Evolutionary conservation across 2,113 vertebrate species (phyloP).

Genomic region (Notechis scutatus): DNA sequence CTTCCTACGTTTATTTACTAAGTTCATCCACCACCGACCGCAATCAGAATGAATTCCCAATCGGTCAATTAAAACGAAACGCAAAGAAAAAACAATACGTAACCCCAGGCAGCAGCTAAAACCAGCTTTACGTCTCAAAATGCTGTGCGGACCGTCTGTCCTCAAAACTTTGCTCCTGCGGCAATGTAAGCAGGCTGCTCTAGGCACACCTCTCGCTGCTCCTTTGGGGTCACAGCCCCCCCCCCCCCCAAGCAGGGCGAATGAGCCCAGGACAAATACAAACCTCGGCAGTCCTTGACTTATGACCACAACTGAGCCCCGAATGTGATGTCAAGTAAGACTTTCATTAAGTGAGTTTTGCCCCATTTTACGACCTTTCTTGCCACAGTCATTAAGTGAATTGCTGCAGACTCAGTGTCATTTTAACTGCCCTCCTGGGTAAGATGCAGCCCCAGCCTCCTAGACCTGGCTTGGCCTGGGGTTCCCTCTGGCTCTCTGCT

Average conservation of each 20-base stretch:
- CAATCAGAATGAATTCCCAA: not conserved
- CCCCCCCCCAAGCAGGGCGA: not conserved
- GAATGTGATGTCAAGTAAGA: not conserved
- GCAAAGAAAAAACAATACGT: not conserved
- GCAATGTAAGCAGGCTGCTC: not conserved
- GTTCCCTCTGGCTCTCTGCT: too few species aligned
- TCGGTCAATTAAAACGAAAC: not conserved
- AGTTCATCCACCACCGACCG: not conserved
- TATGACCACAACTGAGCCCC: not conserved
- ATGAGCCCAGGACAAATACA: not conserved
- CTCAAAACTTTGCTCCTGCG: not conserved
- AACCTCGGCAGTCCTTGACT: not conserved
- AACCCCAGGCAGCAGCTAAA: not conserved
- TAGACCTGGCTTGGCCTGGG: too few species aligned
- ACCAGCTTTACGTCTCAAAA: not conserved
- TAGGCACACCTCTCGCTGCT: not conserved
- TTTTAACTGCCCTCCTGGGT: too few species aligned
- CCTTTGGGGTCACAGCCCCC: not conserved
- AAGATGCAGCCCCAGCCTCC: too few species aligned
- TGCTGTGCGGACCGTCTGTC: not conserved
- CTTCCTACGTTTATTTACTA: not conserved
- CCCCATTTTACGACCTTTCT: not conserved
- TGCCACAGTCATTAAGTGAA: not conserved
- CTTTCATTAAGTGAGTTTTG: not conserved
- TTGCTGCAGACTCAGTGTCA: not conserved